These are phyloP conservation scores for Pararge aegeria DNA, from an alignment of 1,140 invertebrate species.

Conservation along the genomic window DNA sequence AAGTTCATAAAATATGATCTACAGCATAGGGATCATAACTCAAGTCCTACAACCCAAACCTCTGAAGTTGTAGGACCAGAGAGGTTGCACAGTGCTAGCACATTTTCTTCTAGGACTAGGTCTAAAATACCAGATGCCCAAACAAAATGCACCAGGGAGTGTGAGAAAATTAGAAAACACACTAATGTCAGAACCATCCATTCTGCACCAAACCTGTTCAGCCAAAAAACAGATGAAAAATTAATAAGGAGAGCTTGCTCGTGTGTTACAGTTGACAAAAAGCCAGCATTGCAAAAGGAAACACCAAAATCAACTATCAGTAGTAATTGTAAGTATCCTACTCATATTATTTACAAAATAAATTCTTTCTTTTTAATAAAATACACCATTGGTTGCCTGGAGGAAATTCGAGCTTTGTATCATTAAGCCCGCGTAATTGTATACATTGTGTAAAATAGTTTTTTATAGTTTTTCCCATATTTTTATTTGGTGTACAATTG, in stretches of 20 bases:
- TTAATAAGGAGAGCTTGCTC: conserved; percentile 50
- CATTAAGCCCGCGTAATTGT: too few species aligned
- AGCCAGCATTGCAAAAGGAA: conserved; percentile 39
- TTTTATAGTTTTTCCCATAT: too few species aligned
- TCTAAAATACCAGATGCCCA: conserved; percentile 47
- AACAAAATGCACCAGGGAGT: conserved; percentile 49
- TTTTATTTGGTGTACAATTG: too few species aligned
- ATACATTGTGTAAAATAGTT: too few species aligned
- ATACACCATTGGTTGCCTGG: too few species aligned
- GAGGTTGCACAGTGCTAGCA: conserved; percentile 71
- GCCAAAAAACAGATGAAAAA: conserved; percentile 34
- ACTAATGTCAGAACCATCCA: conserved; percentile 39
- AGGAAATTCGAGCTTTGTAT: too few species aligned
- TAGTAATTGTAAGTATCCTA: conserved; percentile 61
- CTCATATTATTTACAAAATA: neutral
- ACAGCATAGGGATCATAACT: conserved; percentile 45
- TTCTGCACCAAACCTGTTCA: conserved; percentile 53
- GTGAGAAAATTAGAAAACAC: conserved; percentile 34
- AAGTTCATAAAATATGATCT: conserved; percentile 81
- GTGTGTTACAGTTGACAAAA: conserved; percentile 52
- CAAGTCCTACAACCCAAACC: conserved; percentile 25
- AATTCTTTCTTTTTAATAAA: too few species aligned
- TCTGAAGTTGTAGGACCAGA: conserved; percentile 57
- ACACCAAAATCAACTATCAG: conserved; percentile 38
- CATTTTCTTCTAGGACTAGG: conserved; percentile 66